phyloP scores from a whole-genome alignment of 2,888 invertebrate genomes.

The Mesorhabditis sp. region DNA sequence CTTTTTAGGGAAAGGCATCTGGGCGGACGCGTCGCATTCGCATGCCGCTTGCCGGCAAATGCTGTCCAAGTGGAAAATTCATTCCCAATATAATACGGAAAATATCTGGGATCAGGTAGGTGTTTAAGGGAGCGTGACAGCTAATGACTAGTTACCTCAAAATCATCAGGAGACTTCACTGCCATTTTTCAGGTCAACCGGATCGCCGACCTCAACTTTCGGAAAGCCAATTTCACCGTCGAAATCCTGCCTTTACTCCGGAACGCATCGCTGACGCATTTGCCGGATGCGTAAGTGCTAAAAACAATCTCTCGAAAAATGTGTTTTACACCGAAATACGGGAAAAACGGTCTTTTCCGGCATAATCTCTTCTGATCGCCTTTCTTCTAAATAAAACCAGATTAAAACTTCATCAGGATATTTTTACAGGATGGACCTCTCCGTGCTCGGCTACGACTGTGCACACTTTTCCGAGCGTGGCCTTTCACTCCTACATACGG shows the following conservation, averaged over 20 bases:
- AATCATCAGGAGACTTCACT: too few relatives aligned
- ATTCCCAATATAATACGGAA: constrained; percentile 35
- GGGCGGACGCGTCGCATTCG: constrained; percentile 15
- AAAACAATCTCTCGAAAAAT: background rate
- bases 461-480: constrained; percentile 42
- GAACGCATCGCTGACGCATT: constrained; percentile 31
- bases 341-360: background rate
- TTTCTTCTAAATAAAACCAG: too few relatives aligned
- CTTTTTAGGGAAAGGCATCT: constrained; percentile 7
- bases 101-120: constrained; percentile 40
- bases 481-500: constrained; percentile 33
- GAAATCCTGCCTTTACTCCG: constrained; percentile 37
- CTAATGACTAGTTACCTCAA: too few relatives aligned
- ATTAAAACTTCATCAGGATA: too few relatives aligned
- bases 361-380: too few relatives aligned
- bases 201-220: constrained; percentile 38
- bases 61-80: constrained; percentile 34
- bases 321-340: background rate
- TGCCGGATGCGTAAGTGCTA: constrained; percentile 30
- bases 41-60: constrained; percentile 29
- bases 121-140: background rate
- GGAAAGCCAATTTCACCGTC: constrained; percentile 30
- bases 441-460: constrained; percentile 40
- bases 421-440: constrained; percentile 31
- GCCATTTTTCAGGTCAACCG: constrained; percentile 25